These are phyloP conservation scores for Chionis minor DNA, from an alignment of 2,113 vertebrate genomes.

Conservation along the genomic window DNA sequence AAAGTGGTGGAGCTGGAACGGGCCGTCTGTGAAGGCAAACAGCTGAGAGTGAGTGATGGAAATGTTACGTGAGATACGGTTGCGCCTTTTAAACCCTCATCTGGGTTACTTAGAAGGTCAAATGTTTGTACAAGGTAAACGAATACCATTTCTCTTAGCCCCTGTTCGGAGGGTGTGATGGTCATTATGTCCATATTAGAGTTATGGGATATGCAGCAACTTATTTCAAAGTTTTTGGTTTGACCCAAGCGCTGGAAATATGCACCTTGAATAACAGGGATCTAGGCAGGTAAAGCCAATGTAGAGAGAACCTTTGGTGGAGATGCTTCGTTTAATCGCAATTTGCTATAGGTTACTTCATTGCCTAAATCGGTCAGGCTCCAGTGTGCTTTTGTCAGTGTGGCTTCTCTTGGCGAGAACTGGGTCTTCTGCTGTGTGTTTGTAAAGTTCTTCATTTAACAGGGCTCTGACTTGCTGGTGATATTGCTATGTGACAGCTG, in stretches of 20 bases:
- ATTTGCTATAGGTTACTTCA: neutral
- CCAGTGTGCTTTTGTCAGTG: neutral
- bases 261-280: neutral
- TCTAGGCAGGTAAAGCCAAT: neutral
- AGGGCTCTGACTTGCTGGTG: neutral
- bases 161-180: neutral
- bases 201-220: neutral
- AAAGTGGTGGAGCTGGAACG: neutral
- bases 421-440: neutral
- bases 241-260: neutral
- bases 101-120: neutral
- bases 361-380: neutral
- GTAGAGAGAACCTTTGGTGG: neutral
- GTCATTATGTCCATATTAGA: neutral
- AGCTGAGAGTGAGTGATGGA: neutral
- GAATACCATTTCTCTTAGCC: neutral
- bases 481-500: neutral
- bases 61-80: rapidly evolving
- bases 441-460: neutral
- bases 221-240: neutral
- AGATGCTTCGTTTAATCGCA: neutral
- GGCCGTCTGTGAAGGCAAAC: neutral
- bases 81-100: neutral
- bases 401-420: neutral
- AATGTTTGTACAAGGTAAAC: neutral